These are phyloP conservation scores for Aix galericulata DNA, from an alignment of 2,113 vertebrate species.

Conservation along the genomic window DNA sequence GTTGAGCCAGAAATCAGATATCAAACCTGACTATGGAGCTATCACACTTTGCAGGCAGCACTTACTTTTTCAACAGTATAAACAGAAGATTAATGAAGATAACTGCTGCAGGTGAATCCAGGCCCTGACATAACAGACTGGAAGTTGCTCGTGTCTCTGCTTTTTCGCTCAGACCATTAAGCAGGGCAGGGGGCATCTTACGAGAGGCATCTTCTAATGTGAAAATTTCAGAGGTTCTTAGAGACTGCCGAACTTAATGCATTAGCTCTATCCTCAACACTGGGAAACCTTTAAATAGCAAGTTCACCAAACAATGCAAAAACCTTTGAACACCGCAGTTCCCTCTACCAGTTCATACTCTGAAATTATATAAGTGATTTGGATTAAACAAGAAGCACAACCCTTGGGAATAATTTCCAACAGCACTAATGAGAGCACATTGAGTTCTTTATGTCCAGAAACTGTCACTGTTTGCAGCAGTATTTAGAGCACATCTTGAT, in stretches of 20 bases:
- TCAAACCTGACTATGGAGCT: background rate
- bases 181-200: background rate
- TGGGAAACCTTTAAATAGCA: background rate
- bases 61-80: background rate
- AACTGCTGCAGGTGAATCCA: background rate
- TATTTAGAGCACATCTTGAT: constrained; percentile 26
- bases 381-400: constrained; percentile 11
- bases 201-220: background rate
- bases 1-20: background rate
- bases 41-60: background rate
- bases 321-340: background rate
- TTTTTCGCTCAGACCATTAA: background rate
- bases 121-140: background rate
- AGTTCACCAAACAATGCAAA: background rate
- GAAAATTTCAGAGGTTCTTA: background rate
- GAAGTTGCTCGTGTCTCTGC: background rate
- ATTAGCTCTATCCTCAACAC: background rate
- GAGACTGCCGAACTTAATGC: background rate
- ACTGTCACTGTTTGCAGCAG: background rate
- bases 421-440: background rate
- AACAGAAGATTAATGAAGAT: constrained; percentile 19
- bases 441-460: constrained; percentile 28
- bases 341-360: background rate
- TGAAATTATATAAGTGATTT: constrained; percentile 35
- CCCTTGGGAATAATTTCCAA: constrained; percentile 46